These are phyloP conservation scores for Drosophila setifemur DNA, from an alignment of 1,140 invertebrate species.

Conservation along the genomic window DNA sequence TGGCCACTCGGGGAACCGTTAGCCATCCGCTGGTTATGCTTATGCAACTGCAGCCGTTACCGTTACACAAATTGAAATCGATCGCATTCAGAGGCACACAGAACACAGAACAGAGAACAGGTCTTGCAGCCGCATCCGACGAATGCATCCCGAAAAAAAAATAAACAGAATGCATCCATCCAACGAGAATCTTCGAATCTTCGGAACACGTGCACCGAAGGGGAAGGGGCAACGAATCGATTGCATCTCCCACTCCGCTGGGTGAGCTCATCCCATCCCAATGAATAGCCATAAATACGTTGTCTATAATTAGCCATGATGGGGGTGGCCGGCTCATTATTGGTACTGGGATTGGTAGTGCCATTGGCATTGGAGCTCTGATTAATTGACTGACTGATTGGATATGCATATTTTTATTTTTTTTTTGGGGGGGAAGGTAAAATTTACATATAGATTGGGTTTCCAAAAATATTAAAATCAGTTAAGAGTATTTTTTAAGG, in stretches of 20 bases:
- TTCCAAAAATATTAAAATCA: too few species aligned
- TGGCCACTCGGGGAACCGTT: conserved; percentile 22
- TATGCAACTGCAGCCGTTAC: conserved; percentile 31
- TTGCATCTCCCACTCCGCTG: conserved; percentile 1
- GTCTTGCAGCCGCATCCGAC: conserved; percentile 1
- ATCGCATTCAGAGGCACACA: conserved; percentile 28
- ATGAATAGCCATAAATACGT: not conserved
- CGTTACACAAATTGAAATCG: conserved; percentile 58
- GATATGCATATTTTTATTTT: not conserved
- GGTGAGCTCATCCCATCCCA: conserved; percentile 31
- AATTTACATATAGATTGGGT: too few species aligned
- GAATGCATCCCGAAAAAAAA: conserved; percentile 7
- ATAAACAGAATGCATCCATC: too few species aligned
- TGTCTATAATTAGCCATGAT: conserved; percentile 37
- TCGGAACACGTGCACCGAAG: not conserved
- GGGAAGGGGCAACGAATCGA: not conserved
- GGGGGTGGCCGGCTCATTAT: conserved; percentile 17
- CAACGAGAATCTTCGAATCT: not conserved
- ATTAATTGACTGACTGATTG: conserved; percentile 16
- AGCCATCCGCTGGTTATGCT: conserved; percentile 20
- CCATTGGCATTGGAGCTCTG: not conserved
- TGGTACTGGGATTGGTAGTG: conserved; percentile 13
- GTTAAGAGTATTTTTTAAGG: too few species aligned
- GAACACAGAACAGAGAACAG: too few species aligned
- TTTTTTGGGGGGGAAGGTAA: too few species aligned